Conservation (phyloP, 2,113 vertebrate species). For the Corvus cornix region DNA sequence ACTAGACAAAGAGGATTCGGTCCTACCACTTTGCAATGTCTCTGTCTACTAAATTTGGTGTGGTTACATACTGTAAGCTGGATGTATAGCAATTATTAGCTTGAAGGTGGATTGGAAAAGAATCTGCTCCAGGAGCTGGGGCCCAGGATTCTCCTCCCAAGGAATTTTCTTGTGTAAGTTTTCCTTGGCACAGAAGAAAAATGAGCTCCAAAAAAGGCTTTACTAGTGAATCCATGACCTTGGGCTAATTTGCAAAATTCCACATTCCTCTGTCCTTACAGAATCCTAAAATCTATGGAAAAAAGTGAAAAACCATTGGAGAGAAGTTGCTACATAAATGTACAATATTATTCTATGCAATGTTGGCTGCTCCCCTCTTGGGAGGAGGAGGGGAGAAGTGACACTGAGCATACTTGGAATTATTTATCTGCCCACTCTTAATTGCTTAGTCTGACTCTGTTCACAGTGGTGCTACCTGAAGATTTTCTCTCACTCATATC, state of each 20-base stretch:
- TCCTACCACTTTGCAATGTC: not conserved
- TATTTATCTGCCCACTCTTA: conserved; percentile 7
- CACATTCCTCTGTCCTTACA: conserved; percentile 4
- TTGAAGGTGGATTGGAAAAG: not conserved
- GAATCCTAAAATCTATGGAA: not conserved
- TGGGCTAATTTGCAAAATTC: not conserved
- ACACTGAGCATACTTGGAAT: conserved; percentile 6
- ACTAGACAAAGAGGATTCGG: not conserved
- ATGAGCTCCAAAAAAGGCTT: not conserved
- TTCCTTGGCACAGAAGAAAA: not conserved
- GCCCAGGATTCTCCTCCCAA: not conserved
- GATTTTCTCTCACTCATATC: not conserved
- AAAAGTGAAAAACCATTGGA: not conserved
- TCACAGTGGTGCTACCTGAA: not conserved
- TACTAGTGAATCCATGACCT: not conserved
- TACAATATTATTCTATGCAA: not conserved
- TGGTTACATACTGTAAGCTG: not conserved
- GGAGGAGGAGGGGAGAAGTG: not conserved
- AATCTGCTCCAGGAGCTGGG: not conserved
- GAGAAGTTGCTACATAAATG: not conserved
- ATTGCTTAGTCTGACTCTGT: not conserved
- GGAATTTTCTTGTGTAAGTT: not conserved
- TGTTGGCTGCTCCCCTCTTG: not conserved
- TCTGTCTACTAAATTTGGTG: not conserved
- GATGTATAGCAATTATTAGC: not conserved